Evolutionary conservation across 2,113 vertebrate species (phyloP).

Genomic region (Calidris pugnax): DNA sequence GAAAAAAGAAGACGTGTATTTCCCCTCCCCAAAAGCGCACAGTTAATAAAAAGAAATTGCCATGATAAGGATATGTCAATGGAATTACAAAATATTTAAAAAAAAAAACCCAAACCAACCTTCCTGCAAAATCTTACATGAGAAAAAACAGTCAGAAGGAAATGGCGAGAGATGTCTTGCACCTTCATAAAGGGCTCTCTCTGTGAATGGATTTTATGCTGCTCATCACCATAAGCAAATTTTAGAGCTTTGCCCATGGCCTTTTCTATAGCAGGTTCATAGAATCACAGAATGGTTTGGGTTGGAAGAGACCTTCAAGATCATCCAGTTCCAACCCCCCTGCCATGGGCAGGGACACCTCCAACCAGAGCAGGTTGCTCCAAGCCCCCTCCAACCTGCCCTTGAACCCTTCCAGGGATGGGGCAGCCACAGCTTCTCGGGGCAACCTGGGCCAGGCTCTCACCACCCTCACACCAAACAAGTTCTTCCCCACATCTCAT

Average conservation of each 20-base stretch:
- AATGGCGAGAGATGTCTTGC: rapidly evolving
- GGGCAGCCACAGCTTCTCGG: no score
- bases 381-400: no score
- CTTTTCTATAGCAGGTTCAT: background rate
- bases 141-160: no score
- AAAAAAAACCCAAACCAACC: background rate
- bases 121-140: background rate
- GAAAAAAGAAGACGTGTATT: background rate
- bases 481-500: no score
- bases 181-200: background rate
- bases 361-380: no score
- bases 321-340: no score
- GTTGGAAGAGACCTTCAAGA: no score
- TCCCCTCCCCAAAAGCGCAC: background rate
- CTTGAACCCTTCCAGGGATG: no score
- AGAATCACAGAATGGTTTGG: no score
- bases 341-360: no score
- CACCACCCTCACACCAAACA: no score
- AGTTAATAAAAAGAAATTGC: background rate
- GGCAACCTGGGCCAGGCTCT: no score
- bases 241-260: background rate
- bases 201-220: background rate
- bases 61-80: background rate
- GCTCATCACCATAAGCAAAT: background rate
- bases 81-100: background rate